Percentiles rank a stretch among this genome's conserved stretches.
Conservation (phyloP, 1,140 invertebrate genomes). For the Anadara kagoshimensis region DNA sequence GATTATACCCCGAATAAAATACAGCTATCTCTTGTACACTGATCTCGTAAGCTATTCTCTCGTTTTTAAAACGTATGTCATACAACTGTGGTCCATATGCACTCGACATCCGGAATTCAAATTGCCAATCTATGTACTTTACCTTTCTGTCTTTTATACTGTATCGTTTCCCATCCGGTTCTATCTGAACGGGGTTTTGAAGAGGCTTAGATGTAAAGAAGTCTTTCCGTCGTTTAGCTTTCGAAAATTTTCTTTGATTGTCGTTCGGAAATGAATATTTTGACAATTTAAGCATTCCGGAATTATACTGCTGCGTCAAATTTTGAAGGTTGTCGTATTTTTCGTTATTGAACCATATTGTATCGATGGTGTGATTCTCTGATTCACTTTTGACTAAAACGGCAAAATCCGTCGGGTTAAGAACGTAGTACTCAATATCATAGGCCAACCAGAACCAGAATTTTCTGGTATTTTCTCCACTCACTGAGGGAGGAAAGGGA, state of each 20-base stretch:
- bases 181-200: conserved; percentile 40
- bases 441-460: conserved; percentile 44
- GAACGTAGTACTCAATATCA: conserved; percentile 26
- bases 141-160: conserved; percentile 48
- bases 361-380: conserved; percentile 34
- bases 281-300: conserved; percentile 34
- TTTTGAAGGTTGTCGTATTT: conserved; percentile 44
- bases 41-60: conserved; percentile 52
- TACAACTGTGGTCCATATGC: conserved; percentile 54
- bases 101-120: conserved; percentile 50
- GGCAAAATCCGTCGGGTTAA: conserved; percentile 48
- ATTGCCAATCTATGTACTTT: conserved; percentile 60
- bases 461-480: conserved; percentile 22
- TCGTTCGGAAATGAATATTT: conserved; percentile 37
- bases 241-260: conserved; percentile 39
- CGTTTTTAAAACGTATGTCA: conserved; percentile 47
- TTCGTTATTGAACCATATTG: conserved; percentile 45
- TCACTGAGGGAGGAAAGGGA: not conserved
- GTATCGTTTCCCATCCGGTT: conserved; percentile 64
- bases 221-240: conserved; percentile 32
- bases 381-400: conserved; percentile 39
- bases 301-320: conserved; percentile 35
- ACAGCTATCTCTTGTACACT: conserved; percentile 51
- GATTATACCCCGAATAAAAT: conserved; percentile 48
- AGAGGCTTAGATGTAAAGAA: conserved; percentile 35